These are phyloP conservation scores for Mythimna pallens DNA, from an alignment of 2,888 invertebrate genomes.

Conservation along the genomic window DNA sequence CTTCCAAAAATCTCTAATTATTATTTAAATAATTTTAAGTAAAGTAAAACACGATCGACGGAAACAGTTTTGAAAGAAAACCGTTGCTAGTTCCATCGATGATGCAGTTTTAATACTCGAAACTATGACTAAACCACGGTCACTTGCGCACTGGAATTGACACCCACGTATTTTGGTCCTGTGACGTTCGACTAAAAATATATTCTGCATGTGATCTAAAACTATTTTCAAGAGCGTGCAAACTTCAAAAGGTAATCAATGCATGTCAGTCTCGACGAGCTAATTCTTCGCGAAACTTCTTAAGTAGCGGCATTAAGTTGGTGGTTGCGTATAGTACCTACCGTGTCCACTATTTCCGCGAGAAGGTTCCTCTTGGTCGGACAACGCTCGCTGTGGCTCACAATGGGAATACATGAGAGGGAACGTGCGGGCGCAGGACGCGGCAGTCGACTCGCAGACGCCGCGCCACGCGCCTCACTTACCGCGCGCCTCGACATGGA, in stretches of 20 bases:
- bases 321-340: slow-evolving; percentile 57
- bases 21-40: background rate
- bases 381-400: slow-evolving; percentile 78
- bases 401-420: slow-evolving; percentile 80
- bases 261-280: background rate
- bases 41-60: slow-evolving; percentile 3
- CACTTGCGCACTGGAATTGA: background rate
- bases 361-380: slow-evolving; percentile 72
- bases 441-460: slow-evolving; percentile 88
- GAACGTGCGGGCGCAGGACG: slow-evolving; percentile 85
- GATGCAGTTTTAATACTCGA: slow-evolving; percentile 5
- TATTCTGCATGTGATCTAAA: slow-evolving; percentile 14
- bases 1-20: slow-evolving; percentile 2
- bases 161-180: background rate
- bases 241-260: slow-evolving; percentile 2
- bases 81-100: background rate
- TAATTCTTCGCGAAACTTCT: slow-evolving; percentile 49
- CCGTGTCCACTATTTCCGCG: slow-evolving; percentile 71
- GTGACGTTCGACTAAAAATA: slow-evolving; percentile 21
- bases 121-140: slow-evolving; percentile 3
- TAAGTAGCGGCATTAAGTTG: slow-evolving; percentile 51
- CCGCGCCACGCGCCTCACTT: slow-evolving; percentile 82
- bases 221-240: slow-evolving; percentile 3
- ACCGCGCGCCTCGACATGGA: slow-evolving; percentile 83
- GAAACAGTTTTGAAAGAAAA: background rate